Conservation (phyloP, 2,113 vertebrate genomes). For the Pygathrix nemaeus region DNA sequence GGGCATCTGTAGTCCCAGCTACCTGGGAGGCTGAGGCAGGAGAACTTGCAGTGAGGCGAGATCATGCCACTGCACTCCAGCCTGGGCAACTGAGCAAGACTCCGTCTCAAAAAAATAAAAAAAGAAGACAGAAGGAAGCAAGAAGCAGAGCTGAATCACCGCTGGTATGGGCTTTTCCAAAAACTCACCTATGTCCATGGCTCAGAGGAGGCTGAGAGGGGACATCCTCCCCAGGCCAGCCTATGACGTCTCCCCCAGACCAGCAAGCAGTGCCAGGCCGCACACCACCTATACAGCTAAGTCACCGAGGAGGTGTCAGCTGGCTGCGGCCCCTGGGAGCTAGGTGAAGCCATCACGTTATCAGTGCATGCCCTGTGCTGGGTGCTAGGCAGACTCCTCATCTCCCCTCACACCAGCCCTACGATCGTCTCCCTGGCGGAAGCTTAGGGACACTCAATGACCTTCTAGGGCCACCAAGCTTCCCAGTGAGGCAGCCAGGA, state of each 20-base stretch:
- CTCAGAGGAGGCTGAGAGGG: not conserved
- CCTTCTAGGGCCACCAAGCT: not conserved
- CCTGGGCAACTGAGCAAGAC: too few relatives aligned
- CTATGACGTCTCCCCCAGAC: not conserved
- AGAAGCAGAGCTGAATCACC: not conserved
- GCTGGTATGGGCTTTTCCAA: not conserved
- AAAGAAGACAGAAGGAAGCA: not conserved
- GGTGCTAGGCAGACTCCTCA: not conserved
- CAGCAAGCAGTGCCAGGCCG: not conserved
- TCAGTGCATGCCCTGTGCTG: not conserved
- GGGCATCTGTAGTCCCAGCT: too few relatives aligned
- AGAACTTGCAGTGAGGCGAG: too few relatives aligned
- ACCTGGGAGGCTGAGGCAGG: too few relatives aligned
- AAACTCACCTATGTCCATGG: not conserved
- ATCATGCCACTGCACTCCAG: too few relatives aligned
- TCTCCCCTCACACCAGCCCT: not conserved
- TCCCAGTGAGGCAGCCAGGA: not conserved
- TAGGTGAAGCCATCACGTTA: accelerated
- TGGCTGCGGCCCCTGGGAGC: not conserved
- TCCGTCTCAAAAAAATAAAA: too few relatives aligned
- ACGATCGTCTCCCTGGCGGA: not conserved
- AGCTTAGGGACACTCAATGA: not conserved
- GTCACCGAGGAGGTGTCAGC: not conserved
- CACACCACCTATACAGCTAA: too few relatives aligned
- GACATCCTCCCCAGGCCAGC: not conserved